These are phyloP conservation scores for Ptychodera flava DNA, from an alignment of 35 echinoderm and acorn worm species.

Conservation along the genomic window DNA sequence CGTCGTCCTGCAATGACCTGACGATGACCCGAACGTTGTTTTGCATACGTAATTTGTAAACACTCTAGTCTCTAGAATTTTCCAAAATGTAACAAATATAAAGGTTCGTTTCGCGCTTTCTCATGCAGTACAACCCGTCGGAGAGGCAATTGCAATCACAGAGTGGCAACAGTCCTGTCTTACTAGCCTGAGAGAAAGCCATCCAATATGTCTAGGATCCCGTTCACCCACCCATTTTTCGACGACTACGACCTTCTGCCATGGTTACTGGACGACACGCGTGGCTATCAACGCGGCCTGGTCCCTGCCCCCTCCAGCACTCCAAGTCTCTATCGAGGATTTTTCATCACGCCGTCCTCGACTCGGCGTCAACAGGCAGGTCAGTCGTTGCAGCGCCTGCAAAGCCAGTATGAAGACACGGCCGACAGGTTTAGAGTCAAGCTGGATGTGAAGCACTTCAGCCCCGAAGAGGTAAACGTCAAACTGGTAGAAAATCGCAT, in stretches of 20 bases:
- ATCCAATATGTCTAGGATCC: background rate
- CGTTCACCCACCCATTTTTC: background rate
- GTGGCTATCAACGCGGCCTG: background rate
- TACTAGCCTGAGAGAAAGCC: no score
- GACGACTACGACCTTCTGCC: background rate
- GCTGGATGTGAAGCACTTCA: constrained; percentile 80
- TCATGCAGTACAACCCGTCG: no score
- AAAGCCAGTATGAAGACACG: constrained; percentile 71
- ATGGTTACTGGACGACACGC: background rate
- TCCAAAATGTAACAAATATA: no score
- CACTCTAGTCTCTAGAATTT: no score
- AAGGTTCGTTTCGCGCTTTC: no score
- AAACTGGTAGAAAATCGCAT: constrained; percentile 86
- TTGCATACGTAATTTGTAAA: no score
- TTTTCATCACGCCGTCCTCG: background rate
- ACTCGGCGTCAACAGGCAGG: no score
- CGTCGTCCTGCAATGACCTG: no score
- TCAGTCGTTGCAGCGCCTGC: no score
- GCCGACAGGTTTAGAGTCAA: constrained; percentile 68
- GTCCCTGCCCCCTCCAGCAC: background rate
- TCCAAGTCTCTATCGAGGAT: background rate
- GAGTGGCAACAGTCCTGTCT: no score
- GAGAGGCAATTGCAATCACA: no score
- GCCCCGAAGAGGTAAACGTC: constrained; percentile 89
- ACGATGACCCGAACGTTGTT: no score